A percentile compares a stretch with the other conserved stretches of the same genome.
phyloP scores from a whole-genome alignment of 2,888 invertebrate genomes.

The Caenorhabditis sp. region DNA sequence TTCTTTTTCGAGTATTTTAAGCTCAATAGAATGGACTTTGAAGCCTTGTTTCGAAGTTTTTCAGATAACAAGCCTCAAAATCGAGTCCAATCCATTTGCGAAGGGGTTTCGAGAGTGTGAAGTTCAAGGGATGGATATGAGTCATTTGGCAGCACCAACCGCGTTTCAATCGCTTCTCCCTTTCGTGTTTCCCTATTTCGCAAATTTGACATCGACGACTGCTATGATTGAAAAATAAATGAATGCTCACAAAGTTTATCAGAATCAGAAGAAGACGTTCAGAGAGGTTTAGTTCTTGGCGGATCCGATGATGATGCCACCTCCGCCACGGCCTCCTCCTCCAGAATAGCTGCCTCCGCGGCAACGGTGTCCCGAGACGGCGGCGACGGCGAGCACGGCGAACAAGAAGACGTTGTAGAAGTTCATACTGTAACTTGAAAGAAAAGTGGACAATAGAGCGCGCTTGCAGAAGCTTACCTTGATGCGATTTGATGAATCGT shows the following conservation, averaged over 20 bases:
- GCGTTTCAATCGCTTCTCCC: slow-evolving; percentile 40
- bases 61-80: slow-evolving; percentile 97
- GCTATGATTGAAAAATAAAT: neutral
- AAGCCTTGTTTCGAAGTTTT: no score
- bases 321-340: slow-evolving; percentile 18
- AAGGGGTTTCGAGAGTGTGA: slow-evolving; percentile 96
- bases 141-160: neutral
- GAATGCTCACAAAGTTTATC: slow-evolving; percentile 25
- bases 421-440: slow-evolving; percentile 35
- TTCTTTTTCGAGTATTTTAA: no score
- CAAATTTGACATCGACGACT: slow-evolving; percentile 2
- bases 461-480: neutral
- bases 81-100: slow-evolving; percentile 98
- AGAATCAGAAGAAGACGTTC: neutral
- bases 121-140: slow-evolving; percentile 51
- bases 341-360: slow-evolving; percentile 8
- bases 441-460: neutral
- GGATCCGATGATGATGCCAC: slow-evolving; percentile 37
- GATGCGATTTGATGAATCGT: slow-evolving; percentile 21
- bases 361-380: slow-evolving; percentile 47
- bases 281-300: neutral
- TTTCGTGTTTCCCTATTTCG: slow-evolving; percentile 50
- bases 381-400: slow-evolving; percentile 38
- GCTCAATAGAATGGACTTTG: no score
- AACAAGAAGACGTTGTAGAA: slow-evolving; percentile 30